Conservation (phyloP, 2,797 vertebrate genomes). For the Scomberomorus guttatus region DNA sequence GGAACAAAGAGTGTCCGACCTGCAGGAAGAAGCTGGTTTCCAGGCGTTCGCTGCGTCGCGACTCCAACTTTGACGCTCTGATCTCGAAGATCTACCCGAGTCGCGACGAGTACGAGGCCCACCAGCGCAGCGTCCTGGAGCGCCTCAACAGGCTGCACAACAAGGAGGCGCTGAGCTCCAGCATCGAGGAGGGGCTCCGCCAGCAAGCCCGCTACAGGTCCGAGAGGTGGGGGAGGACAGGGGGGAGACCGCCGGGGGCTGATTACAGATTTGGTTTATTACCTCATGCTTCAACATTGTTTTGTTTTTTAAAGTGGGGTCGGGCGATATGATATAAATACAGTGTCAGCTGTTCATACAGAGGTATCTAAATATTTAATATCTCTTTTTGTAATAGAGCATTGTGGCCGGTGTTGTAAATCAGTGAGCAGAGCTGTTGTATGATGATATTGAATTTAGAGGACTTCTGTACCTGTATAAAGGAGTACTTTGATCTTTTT, state of each 20-base stretch:
- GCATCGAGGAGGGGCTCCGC: conserved; percentile 93
- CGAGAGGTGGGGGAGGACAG: conserved; percentile 46
- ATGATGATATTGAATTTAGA: no score
- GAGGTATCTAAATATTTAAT: no score
- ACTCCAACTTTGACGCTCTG: conserved; percentile 94
- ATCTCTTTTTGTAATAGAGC: no score
- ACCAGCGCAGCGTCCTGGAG: conserved; percentile 91
- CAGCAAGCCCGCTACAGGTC: conserved; percentile 94
- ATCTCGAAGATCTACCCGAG: conserved; percentile 96
- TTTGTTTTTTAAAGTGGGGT: neutral
- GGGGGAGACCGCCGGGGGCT: neutral
- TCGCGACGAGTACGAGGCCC: conserved; percentile 93
- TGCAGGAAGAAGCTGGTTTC: conserved; percentile 95
- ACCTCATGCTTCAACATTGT: no score
- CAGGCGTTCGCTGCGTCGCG: conserved; percentile 90
- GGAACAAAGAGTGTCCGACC: conserved; percentile 95
- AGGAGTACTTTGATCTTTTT: no score
- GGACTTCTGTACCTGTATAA: no score
- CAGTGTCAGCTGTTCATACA: no score
- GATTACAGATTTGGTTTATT: neutral
- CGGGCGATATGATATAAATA: no score
- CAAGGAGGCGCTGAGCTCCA: conserved; percentile 91
- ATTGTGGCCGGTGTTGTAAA: no score
- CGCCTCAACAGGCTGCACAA: conserved; percentile 93
- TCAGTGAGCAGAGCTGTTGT: no score